Evolutionary conservation across 2,797 vertebrate species (phyloP), one percentile per base, ranked within the genome.

Genomic region (Lemur catta): DNA sequence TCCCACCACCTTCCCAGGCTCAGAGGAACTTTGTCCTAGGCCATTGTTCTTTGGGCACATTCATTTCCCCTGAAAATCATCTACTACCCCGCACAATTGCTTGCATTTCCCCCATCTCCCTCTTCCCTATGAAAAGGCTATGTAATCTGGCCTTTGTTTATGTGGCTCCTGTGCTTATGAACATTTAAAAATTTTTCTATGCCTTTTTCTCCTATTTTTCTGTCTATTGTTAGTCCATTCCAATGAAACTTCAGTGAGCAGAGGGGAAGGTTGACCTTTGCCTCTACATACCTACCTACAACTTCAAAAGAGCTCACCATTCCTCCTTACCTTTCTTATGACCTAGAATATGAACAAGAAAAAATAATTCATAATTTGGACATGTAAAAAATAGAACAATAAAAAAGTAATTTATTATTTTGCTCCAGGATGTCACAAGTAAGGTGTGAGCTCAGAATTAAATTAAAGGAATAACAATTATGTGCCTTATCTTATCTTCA

Each of bases 371-470:
- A 11, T 20, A 57, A 80, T 48, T 46, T 79, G 76, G 28, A 72
- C 28, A 46, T 67, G 18, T 82, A 38, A 65, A 80, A 74, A 65
- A 35, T 38, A 50, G 55, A 82, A 59, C 14, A 57, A 2, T 22
- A 72, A 41, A 78, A 52, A 67, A 10, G 7, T 30, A 24, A 84
- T 7, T 52, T 52, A 63, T 4, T 30, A 24, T 46, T 74, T 90
- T 80, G 28, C 50, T 75, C 24, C 30, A 90, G 24, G 26, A 55
- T 94, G 30, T 93, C 78, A 72, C 8, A 59, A 50, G 10, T n/a
- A 90, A 88, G n/a, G 41, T 87, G 38, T 80, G 38, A 84, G n/a
- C 43, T 94, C 78, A 79, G 69, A 82, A 74, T 91, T 96, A 38
- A 81, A 78, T 81, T 71, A 76, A 43, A 71, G 18, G 55, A 94